Base-by-base conservation (phyloP, 2,797 vertebrate species). In the Cyprinodon diabolis region DNA sequence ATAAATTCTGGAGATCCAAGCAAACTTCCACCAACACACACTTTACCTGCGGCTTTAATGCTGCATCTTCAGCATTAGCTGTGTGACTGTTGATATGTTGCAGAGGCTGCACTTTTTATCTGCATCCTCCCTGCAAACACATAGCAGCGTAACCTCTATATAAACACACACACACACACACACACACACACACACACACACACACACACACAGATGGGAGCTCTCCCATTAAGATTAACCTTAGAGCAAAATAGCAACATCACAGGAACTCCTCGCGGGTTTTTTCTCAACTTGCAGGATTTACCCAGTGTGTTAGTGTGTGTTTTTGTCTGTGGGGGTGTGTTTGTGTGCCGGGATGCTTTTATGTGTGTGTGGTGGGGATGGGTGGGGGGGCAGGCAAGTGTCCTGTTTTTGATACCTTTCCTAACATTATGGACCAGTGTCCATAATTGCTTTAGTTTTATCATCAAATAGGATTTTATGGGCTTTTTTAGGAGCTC, bases 31-130 rank as follows among this genome's bases (percentile, higher is more conserved):
- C 17, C 40, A 2, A 63, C 75, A 73, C 45, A 70, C 71, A 74
- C 68, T 37, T 43, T 2, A 72, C 85, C 83, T 69, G 57, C 73
- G 83, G 83, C 86, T 63, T 3, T 9, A 65, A 49, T 51, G 48
- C 73, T 45, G 52, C 55, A 66, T 74, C 71, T 73, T 73, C 79
- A 77, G 71, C 69, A 78, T 79, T 81, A 76, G 78, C 63, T 69
- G 70, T 85, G 75, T 74, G 74, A 82, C 77, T 49, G 15, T 49
- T 77, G 77, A 86, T 80, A 76, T 89, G 87, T 79, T 88, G 85
- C 85, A 84, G 81, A 88, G 78, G 84, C 82, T 84, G 89, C 83
- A 87, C 82, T 82, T 87, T 91, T 83, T 85, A 88, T 87, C 84
- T 82, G 77, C 70, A 78, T 84, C 66, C 69, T 71, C 78, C 74